Evolutionary conservation across 2,888 invertebrate species (phyloP).

Genomic region (Chelonus formosanus): DNA sequence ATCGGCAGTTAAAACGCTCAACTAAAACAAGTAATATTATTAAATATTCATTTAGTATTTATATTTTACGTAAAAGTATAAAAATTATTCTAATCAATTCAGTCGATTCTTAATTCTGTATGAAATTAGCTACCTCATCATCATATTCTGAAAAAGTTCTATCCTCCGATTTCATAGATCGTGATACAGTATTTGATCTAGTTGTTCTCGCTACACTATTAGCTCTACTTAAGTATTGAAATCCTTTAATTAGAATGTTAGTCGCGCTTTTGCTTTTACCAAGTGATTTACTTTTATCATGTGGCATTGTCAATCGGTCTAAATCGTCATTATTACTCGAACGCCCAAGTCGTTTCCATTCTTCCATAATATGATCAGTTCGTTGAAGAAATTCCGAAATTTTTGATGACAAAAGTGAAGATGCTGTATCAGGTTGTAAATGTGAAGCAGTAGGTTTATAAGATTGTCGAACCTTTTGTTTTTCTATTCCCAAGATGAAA

Average conservation of each 20-base stretch:
- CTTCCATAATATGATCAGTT: conserved; percentile 89
- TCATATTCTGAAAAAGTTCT: conserved; percentile 56
- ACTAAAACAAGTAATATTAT: conserved; percentile 67
- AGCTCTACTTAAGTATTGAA: conserved; percentile 71
- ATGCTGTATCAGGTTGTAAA: conserved; percentile 79
- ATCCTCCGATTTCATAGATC: conserved; percentile 50
- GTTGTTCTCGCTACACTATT: conserved; percentile 57
- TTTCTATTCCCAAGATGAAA: conserved; percentile 79
- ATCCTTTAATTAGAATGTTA: conserved; percentile 85
- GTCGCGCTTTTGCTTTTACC: conserved; percentile 71
- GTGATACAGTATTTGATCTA: conserved; percentile 47
- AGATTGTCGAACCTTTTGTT: conserved; percentile 74
- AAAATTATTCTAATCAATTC: not conserved
- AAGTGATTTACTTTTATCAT: conserved; percentile 38
- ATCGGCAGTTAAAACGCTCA: conserved; percentile 92
- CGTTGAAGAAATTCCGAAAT: conserved; percentile 82
- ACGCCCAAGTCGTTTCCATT: conserved; percentile 80
- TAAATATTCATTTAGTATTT: no score
- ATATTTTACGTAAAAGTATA: not conserved
- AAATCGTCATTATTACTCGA: conserved; percentile 66
- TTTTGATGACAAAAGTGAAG: conserved; percentile 77
- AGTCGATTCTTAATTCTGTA: no score
- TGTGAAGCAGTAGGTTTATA: conserved; percentile 80
- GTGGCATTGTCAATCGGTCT: conserved; percentile 39
- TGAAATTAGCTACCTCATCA: conserved; percentile 46